A percentile compares a stretch with the other conserved stretches of the same genome.
phyloP scores from a whole-genome alignment of 2,888 invertebrate genomes.

The Cartodere bifasciata region DNA sequence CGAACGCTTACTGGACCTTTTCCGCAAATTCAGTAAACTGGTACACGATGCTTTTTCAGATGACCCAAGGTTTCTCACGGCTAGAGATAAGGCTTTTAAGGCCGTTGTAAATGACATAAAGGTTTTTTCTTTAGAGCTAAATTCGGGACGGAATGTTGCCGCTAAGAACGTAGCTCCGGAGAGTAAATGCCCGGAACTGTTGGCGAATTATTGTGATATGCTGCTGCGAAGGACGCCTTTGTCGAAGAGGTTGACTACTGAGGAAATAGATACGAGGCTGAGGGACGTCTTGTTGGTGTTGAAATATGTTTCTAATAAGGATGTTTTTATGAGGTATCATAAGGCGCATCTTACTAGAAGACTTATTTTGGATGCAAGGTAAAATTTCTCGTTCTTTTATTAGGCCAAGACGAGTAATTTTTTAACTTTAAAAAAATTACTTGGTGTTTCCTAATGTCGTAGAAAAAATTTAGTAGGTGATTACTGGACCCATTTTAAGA shows the following conservation, averaged over 20 bases:
- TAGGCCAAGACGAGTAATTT: not conserved
- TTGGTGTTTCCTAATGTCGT: not conserved
- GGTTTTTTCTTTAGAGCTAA: conserved; percentile 60
- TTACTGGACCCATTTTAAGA: too few relatives aligned
- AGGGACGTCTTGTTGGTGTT: conserved; percentile 89
- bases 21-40: conserved; percentile 80
- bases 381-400: conserved; percentile 6
- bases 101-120: conserved; percentile 96
- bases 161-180: conserved; percentile 70
- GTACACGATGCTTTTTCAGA: conserved; percentile 92
- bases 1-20: conserved; percentile 83
- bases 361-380: conserved; percentile 81
- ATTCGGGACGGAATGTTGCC: conserved; percentile 47
- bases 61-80: conserved; percentile 94
- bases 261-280: conserved; percentile 90
- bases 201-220: conserved; percentile 99
- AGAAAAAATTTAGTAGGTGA: too few relatives aligned
- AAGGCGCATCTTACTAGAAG: conserved; percentile 94
- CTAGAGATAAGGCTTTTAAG: conserved; percentile 95
- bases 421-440: not conserved
- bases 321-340: conserved; percentile 99
- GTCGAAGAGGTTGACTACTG: conserved; percentile 89
- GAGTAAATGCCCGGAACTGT: conserved; percentile 95
- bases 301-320: conserved; percentile 98
- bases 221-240: conserved; percentile 88